These are phyloP conservation scores for Drosophila lowei DNA, from an alignment of 1,140 invertebrate genomes.

Conservation along the genomic window DNA sequence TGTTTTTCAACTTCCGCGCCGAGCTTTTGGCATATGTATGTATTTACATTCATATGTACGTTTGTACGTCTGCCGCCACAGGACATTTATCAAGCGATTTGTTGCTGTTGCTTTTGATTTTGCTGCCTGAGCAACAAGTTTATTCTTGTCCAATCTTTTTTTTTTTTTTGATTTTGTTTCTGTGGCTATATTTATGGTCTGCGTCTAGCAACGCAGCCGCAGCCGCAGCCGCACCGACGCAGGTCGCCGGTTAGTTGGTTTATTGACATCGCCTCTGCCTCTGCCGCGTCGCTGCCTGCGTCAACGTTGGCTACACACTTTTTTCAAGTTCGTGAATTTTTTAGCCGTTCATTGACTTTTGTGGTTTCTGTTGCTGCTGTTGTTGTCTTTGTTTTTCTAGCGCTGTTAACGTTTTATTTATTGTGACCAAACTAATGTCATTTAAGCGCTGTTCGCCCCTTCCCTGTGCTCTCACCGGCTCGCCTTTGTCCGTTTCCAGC, in stretches of 20 bases:
- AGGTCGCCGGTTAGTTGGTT: conserved; percentile 76
- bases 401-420: conserved; percentile 64
- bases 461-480: conserved; percentile 20
- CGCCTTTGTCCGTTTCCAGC: conserved; percentile 24
- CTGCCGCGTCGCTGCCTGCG: conserved; percentile 20
- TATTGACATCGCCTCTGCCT: conserved; percentile 69
- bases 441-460: conserved; percentile 49
- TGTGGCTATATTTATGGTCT: conserved; percentile 57
- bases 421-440: conserved; percentile 72
- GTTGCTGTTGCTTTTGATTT: conserved; percentile 4
- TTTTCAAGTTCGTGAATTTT: conserved; percentile 80
- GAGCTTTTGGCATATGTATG: neutral
- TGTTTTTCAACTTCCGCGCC: conserved; percentile 24
- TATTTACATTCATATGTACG: neutral
- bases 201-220: conserved; percentile 2
- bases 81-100: conserved; percentile 42
- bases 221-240: conserved; percentile 1
- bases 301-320: conserved; percentile 42
- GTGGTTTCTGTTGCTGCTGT: conserved; percentile 3
- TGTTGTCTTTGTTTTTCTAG: conserved; percentile 23
- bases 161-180: conserved; percentile 26
- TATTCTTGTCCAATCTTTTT: conserved; percentile 12
- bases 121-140: conserved; percentile 46
- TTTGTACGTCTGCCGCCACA: conserved; percentile 2
- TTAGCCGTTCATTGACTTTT: conserved; percentile 80